These are phyloP conservation scores for Idaea dimidiata DNA, from an alignment of 2,888 invertebrate species.

Conservation along the genomic window DNA sequence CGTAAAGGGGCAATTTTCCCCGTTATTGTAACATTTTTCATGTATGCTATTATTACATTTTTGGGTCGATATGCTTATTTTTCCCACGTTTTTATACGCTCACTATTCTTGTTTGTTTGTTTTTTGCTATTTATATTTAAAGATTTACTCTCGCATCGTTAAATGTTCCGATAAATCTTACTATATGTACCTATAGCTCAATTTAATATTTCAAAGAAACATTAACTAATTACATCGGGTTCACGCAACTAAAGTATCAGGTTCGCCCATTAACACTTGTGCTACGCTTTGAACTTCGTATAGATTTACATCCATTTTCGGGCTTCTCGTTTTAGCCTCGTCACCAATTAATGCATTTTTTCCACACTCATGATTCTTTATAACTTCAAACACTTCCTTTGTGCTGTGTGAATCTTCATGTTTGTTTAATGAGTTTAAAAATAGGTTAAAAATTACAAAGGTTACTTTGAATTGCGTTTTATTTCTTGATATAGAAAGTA, in stretches of 20 bases:
- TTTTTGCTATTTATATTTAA: neutral
- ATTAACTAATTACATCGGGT: conserved; percentile 45
- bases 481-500: conserved; percentile 10
- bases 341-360: conserved; percentile 72
- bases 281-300: conserved; percentile 59
- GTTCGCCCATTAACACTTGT: conserved; percentile 59
- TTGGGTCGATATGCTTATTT: too few relatives aligned
- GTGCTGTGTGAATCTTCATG: conserved; percentile 26
- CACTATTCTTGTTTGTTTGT: too few relatives aligned
- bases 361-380: conserved; percentile 39
- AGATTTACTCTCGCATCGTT: neutral
- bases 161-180: neutral
- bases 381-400: conserved; percentile 42
- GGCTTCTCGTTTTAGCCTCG: conserved; percentile 49
- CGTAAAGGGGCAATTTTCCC: too few relatives aligned
- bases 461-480: conserved; percentile 16
- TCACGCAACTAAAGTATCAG: conserved; percentile 45
- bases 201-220: conserved; percentile 26
- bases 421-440: conserved; percentile 25
- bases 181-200: neutral
- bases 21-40: too few relatives aligned
- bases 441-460: conserved; percentile 10
- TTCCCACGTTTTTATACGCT: too few relatives aligned
- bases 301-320: conserved; percentile 55
- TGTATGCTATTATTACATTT: too few relatives aligned